Evolutionary conservation across 1,140 invertebrate species (phyloP).

Genomic region (Micrasema longulum): DNA sequence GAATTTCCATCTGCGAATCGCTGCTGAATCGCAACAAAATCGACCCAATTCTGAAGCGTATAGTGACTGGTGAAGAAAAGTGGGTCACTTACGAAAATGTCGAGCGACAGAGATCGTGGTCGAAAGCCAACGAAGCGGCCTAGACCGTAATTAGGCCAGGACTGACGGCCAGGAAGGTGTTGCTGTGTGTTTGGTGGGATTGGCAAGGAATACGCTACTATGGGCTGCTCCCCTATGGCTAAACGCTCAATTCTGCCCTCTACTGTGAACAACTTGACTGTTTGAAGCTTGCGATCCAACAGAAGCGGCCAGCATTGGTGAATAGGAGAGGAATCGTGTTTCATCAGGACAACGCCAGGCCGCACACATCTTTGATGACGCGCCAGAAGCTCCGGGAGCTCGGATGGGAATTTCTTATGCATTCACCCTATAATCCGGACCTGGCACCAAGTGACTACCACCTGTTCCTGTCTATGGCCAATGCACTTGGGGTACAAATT

Average conservation of each 20-base stretch:
- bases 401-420: conserved; percentile 14
- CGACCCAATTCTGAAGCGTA: background rate
- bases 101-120: background rate
- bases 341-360: conserved; percentile 24
- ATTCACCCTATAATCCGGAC: conserved; percentile 12
- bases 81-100: background rate
- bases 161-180: conserved; percentile 19
- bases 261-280: conserved; percentile 11
- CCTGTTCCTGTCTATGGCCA: conserved; percentile 18
- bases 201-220: conserved; percentile 23
- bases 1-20: background rate
- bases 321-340: conserved; percentile 19
- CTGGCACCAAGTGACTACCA: conserved; percentile 22
- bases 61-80: background rate
- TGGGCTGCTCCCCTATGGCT: conserved; percentile 12
- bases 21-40: background rate
- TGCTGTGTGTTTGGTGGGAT: conserved; percentile 21
- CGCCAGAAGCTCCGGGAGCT: conserved; percentile 19
- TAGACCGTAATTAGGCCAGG: conserved; percentile 14
- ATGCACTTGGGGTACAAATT: conserved; percentile 5
- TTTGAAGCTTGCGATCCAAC: conserved; percentile 14
- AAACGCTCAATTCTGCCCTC: conserved; percentile 9
- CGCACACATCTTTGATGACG: conserved; percentile 24
- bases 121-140: no score
- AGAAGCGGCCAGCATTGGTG: conserved; percentile 20